phyloP scores from a whole-genome alignment of 2,888 invertebrate genomes.

The Laspeyria flexula region DNA sequence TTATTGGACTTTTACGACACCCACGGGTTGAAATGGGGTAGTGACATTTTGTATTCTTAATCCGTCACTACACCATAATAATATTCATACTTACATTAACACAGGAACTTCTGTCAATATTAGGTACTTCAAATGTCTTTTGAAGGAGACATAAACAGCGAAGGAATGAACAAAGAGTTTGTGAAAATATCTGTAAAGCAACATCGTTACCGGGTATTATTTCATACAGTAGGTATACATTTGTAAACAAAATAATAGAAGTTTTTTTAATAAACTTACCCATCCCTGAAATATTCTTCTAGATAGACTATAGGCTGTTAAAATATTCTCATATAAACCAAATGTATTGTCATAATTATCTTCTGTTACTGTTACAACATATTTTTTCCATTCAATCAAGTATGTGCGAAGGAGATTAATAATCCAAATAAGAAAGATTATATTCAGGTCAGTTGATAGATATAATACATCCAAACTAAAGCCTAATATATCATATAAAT shows the following conservation, averaged over 20 bases:
- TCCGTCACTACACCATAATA: too few relatives aligned
- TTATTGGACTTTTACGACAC: too few relatives aligned
- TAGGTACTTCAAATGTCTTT: conserved; percentile 2
- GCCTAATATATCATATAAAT: neutral
- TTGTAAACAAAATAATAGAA: too few relatives aligned
- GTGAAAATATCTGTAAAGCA: conserved; percentile 2
- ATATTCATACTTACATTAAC: neutral
- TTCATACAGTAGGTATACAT: too few relatives aligned
- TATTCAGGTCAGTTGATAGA: conserved; percentile 6
- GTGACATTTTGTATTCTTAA: too few relatives aligned
- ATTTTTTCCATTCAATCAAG: conserved; percentile 3
- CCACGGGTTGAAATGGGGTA: too few relatives aligned
- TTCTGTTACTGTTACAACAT: neutral
- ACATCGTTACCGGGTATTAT: neutral
- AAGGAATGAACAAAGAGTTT: conserved; percentile 1
- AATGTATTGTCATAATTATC: neutral
- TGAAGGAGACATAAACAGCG: conserved; percentile 1
- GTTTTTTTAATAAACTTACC: neutral
- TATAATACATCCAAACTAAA: neutral
- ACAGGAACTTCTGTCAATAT: neutral
- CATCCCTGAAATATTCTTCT: conserved; percentile 4
- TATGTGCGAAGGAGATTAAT: conserved; percentile 13
- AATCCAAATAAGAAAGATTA: conserved; percentile 15
- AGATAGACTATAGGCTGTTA: conserved; percentile 1
- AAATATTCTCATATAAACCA: conserved; percentile 2